Evolutionary conservation across 2,888 invertebrate genomes (phyloP).

Genomic region (Creontiades dilutus): DNA sequence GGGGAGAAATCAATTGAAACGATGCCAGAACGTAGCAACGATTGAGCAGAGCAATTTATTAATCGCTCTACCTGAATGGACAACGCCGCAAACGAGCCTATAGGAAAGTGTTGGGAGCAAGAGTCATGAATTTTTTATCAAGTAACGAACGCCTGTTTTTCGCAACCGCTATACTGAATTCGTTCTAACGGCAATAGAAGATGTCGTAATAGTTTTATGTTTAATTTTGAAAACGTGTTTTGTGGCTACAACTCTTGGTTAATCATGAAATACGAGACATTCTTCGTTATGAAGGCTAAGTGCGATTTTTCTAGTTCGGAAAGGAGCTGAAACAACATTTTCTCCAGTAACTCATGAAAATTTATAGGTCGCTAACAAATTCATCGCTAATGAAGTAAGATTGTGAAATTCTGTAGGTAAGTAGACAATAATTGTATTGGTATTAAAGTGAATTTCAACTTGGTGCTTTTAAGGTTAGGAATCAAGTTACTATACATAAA

Average conservation of each 20-base stretch:
- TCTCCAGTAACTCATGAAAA: no score
- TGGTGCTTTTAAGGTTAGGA: no score
- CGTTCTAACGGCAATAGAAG: neutral
- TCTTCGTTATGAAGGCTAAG: no score
- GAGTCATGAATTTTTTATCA: conserved; percentile 34
- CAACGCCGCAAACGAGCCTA: conserved; percentile 24
- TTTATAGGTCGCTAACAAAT: no score
- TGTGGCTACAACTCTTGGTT: neutral
- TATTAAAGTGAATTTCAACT: no score
- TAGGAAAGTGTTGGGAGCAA: conserved; percentile 34
- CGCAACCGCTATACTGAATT: neutral
- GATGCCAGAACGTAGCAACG: conserved; percentile 42
- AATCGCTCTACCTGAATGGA: conserved; percentile 56
- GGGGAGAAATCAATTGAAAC: conserved; percentile 60
- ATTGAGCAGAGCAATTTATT: conserved; percentile 52
- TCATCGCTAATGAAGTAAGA: no score
- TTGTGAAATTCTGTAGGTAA: no score
- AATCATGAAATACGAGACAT: no score
- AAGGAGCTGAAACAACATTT: no score
- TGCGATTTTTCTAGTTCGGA: no score
- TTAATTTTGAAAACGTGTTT: neutral
- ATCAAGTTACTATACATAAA: no score
- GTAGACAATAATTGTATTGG: no score
- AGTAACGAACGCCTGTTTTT: neutral
- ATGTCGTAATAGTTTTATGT: neutral